Conservation (phyloP, 1,140 invertebrate genomes). For the Heliconius himera region DNA sequence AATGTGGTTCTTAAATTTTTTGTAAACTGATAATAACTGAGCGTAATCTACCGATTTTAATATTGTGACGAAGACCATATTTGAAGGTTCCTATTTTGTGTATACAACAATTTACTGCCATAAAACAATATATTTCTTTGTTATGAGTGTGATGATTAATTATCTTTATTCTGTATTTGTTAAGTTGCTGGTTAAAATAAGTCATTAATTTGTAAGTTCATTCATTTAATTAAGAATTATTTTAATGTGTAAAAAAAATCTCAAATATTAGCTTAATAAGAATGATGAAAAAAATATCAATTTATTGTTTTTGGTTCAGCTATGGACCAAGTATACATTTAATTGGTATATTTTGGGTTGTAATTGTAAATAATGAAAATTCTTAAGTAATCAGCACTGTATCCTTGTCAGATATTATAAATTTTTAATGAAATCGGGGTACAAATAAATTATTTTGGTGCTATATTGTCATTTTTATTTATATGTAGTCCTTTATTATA, state of each 20-base stretch:
- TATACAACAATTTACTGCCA: slow-evolving; percentile 18
- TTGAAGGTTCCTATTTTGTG: slow-evolving; percentile 30
- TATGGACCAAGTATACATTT: neutral
- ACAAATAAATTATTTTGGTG: slow-evolving; percentile 75
- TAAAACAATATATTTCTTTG: slow-evolving; percentile 42
- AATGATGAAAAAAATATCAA: neutral
- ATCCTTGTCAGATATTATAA: slow-evolving; percentile 32
- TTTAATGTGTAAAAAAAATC: neutral
- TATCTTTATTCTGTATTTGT: slow-evolving; percentile 67
- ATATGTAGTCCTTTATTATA: neutral
- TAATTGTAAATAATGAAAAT: slow-evolving; percentile 44
- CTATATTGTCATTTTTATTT: slow-evolving; percentile 59
- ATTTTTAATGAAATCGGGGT: slow-evolving; percentile 43
- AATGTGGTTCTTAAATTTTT: neutral
- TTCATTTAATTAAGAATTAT: slow-evolving; percentile 16
- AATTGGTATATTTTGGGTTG: slow-evolving; percentile 1
- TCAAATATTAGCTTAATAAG: neutral
- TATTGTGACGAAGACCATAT: slow-evolving; percentile 20
- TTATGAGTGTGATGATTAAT: slow-evolving; percentile 48
- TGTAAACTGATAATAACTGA: neutral
- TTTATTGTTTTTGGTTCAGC: neutral
- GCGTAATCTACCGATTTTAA: neutral
- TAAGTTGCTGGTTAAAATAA: slow-evolving; percentile 48
- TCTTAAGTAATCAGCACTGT: slow-evolving; percentile 27
- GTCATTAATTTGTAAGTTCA: slow-evolving; percentile 59